Evolutionary conservation across 2,888 invertebrate genomes (phyloP).

Genomic region (Cremastinae sp.): DNA sequence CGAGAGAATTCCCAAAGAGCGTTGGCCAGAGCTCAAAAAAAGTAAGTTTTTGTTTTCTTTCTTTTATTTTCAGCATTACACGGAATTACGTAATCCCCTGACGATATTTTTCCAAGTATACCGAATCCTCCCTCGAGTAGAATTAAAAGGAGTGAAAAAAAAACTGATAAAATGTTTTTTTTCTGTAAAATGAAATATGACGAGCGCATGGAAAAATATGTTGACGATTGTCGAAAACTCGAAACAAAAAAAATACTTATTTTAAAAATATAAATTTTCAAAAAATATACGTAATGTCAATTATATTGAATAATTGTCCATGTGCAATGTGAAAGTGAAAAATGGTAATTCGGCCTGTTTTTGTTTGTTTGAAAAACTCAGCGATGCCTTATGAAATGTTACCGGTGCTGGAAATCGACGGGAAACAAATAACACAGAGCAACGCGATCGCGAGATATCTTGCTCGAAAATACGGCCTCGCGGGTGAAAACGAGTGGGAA

Average conservation of each 20-base stretch:
- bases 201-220: no score
- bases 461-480: constrained; percentile 82
- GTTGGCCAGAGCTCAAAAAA: constrained; percentile 82
- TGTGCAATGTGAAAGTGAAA: no score
- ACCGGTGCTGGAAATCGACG: constrained; percentile 84
- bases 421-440: constrained; percentile 82
- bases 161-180: no score
- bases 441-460: constrained; percentile 83
- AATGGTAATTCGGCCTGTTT: background rate
- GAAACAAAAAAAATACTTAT: no score
- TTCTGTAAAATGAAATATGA: no score
- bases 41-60: constrained; percentile 74
- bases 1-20: constrained; percentile 82
- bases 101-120: background rate
- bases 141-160: no score
- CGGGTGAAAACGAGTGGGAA: constrained; percentile 83
- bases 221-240: no score
- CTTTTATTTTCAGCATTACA: background rate
- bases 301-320: background rate
- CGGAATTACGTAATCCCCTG: no score
- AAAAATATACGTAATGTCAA: no score
- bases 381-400: constrained; percentile 83
- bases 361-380: constrained; percentile 70
- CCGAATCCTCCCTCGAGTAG: no score
- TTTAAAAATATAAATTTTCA: no score